These are phyloP conservation scores for Bombus haemorrhoidalis DNA, from an alignment of 1,140 invertebrate species.

Conservation along the genomic window DNA sequence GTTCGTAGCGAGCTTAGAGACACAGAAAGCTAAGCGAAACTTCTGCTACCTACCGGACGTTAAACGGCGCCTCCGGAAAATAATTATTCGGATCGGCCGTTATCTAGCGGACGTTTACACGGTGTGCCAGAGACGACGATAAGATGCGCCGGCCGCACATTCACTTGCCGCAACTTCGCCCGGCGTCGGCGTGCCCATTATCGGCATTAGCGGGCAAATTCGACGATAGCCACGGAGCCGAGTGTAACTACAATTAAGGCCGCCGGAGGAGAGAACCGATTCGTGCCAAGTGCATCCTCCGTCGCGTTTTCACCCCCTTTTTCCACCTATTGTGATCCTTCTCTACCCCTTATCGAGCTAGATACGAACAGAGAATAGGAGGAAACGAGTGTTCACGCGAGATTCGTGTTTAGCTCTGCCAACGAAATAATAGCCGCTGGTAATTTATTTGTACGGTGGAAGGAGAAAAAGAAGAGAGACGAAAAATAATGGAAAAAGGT, in stretches of 20 bases:
- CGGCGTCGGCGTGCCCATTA: constrained; percentile 57
- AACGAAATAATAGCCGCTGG: background rate
- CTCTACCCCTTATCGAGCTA: background rate
- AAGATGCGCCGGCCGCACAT: constrained; percentile 31
- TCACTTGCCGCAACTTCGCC: constrained; percentile 43
- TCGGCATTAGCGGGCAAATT: constrained; percentile 62
- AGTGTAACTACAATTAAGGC: constrained; percentile 57
- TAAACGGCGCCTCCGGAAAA: constrained; percentile 34
- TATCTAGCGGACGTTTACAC: constrained; percentile 45
- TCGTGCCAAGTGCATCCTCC: constrained; percentile 54
- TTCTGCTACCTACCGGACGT: background rate
- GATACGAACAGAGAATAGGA: background rate
- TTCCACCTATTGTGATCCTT: background rate
- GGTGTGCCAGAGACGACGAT: constrained; percentile 26
- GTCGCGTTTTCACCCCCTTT: constrained; percentile 21
- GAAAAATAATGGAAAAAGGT: background rate
- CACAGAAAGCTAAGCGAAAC: background rate
- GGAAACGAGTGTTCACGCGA: background rate
- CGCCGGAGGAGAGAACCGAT: constrained; percentile 38
- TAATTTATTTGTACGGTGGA: background rate
- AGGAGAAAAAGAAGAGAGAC: too few species aligned
- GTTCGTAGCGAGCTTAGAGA: background rate
- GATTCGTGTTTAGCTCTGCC: background rate
- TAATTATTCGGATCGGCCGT: constrained; percentile 52
- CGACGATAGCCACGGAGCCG: constrained; percentile 52